Evolutionary conservation across 2,113 vertebrate species (phyloP), one percentile per base, ranked within the genome.

Genomic region (Cebus imitator): DNA sequence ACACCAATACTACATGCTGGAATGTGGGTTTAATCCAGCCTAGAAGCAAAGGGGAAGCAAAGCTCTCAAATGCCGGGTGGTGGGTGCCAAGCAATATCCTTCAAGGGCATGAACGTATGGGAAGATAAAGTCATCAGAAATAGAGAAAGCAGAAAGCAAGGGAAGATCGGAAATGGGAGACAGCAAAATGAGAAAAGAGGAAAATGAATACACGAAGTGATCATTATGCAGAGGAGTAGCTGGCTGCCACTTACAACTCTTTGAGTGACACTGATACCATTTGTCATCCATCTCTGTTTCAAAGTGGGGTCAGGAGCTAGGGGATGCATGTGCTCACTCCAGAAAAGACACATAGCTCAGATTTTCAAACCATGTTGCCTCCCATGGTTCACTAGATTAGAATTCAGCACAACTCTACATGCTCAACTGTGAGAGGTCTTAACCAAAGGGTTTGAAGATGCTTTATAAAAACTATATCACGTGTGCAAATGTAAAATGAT

Each of bases 261-360:
- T 27, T 21, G 50, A 82, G 85, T 70, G 55, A 57, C 84, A 66
- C 27, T 4, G 21, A 82, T 66, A 43, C 80, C 72, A 57, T 90
- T 95, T 96, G 86, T 66, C 70, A 95, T 84, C 66, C 80, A 66
- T 58, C 8, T 17, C 57, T 37, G 13, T 58, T 95, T 96, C 66
- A 27, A 92, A 92, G 37, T 35, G 50, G 45, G 25, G 57, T 58
- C 35, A 72, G 52, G 43, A 80, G 23, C 30, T 79, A 43, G 23
- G 23, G 21, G 91, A 35, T 11, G 30, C n/a, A 37, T 50, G 11
- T 8, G 27, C 14, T 40, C 35, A 25, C 87, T 87, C 55, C 87
- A 68, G 25, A 83, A 66, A 88, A 92, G 75, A 76, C 35, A 30
- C 4, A 21, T 6, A 92, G 32, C 48, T 95, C 64, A 21, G 21